A percentile compares a stretch with the other conserved stretches of the same genome.
phyloP scores from a whole-genome alignment of 2,113 vertebrate genomes.

The Anguilla rostrata region DNA sequence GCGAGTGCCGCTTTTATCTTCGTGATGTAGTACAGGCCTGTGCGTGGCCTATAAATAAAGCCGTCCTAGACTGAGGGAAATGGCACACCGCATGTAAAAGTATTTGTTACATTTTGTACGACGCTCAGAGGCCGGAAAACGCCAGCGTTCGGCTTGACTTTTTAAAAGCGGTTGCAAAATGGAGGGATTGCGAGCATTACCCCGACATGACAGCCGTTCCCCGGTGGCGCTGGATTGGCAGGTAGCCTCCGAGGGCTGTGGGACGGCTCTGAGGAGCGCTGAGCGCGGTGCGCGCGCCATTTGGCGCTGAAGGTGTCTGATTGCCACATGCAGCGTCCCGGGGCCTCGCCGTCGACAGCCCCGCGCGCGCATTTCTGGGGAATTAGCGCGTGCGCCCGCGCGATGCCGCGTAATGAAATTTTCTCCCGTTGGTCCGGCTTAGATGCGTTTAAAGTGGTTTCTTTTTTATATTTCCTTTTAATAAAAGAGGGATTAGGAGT shows the following conservation, averaged over 20 bases:
- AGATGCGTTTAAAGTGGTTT: constrained; percentile 54
- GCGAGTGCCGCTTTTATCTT: not conserved
- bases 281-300: not conserved
- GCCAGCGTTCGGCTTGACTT: not conserved
- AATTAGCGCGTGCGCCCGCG: not conserved
- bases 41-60: not conserved
- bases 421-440: constrained; percentile 49
- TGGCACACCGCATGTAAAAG: not conserved
- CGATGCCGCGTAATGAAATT: constrained; percentile 54
- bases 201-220: not conserved
- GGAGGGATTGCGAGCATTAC: not conserved
- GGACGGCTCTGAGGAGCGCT: not conserved
- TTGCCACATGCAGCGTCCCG: not conserved
- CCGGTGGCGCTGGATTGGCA: not conserved
- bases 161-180: not conserved
- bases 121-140: not conserved
- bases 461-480: constrained; percentile 57
- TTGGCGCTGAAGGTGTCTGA: not conserved
- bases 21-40: not conserved
- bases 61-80: not conserved
- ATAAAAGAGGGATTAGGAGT: constrained; percentile 65
- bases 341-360: no score
- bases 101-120: not conserved
- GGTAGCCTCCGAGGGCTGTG: not conserved
- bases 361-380: not conserved